phyloP scores from a whole-genome alignment of 1,140 invertebrate species.

The Araneus ventricosus region DNA sequence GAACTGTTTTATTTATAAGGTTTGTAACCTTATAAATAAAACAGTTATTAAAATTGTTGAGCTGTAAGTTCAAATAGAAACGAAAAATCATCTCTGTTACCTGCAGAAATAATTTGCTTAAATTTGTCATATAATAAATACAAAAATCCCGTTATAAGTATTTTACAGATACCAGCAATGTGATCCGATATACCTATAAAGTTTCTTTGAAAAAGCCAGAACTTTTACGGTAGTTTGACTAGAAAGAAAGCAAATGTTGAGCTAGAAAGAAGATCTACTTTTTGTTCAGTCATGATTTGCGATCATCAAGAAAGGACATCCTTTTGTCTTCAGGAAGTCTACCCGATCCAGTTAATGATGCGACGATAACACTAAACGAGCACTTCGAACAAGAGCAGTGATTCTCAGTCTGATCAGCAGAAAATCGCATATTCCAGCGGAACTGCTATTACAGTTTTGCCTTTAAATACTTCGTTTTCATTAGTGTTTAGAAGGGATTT shows the following conservation, averaged over 20 bases:
- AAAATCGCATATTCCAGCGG: not conserved
- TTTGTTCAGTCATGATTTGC: not conserved
- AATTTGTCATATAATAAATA: too few relatives aligned
- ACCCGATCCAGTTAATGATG: slow-evolving; percentile 26
- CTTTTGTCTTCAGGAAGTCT: not conserved
- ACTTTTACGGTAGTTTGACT: too few relatives aligned
- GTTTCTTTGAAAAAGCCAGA: too few relatives aligned
- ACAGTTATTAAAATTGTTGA: too few relatives aligned
- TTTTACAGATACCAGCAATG: too few relatives aligned
- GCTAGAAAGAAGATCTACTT: not conserved
- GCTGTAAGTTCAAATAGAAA: too few relatives aligned
- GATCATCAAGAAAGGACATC: not conserved
- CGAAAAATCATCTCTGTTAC: too few relatives aligned
- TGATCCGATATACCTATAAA: too few relatives aligned
- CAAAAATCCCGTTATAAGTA: too few relatives aligned
- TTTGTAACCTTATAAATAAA: too few relatives aligned
- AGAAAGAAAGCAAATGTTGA: not conserved
- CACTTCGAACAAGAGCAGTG: not conserved
- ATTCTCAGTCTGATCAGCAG: not conserved
- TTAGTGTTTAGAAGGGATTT: not conserved
- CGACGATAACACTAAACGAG: not conserved
- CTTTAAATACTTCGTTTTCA: not conserved
- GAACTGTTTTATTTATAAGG: too few relatives aligned
- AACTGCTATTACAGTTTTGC: not conserved
- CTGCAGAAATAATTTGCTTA: too few relatives aligned